phyloP scores from a whole-genome alignment of 2,888 invertebrate genomes.

The Chalcis sispes region DNA sequence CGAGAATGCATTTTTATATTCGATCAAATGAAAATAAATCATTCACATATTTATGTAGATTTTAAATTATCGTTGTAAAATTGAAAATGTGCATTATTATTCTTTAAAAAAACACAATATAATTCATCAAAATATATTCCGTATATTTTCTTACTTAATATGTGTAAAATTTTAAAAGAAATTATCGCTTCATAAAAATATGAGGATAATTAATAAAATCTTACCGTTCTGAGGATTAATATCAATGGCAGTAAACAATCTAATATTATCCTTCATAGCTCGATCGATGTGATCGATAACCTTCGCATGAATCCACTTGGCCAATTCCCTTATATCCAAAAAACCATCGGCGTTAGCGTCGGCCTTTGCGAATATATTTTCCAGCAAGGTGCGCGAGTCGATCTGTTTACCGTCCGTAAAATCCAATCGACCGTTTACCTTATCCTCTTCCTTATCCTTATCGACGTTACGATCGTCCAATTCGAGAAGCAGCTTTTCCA shows the following conservation, averaged over 20 bases:
- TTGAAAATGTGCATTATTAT: no score
- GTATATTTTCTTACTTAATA: no score
- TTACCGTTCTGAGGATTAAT: constrained; percentile 81
- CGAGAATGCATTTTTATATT: no score
- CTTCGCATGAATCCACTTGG: constrained; percentile 82
- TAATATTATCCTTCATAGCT: constrained; percentile 82
- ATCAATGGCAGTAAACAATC: constrained; percentile 82
- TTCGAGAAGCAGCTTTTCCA: constrained; percentile 67
- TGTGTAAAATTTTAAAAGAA: neutral
- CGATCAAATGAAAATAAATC: no score
- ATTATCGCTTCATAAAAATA: neutral
- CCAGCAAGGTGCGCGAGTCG: constrained; percentile 58
- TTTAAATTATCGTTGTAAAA: no score
- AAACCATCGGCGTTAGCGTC: constrained; percentile 79
- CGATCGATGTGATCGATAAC: constrained; percentile 83
- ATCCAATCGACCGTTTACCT: constrained; percentile 23
- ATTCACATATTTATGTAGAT: no score
- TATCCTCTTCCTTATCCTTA: constrained; percentile 59
- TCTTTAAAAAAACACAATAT: no score
- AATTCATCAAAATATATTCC: neutral
- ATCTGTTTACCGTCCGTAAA: neutral
- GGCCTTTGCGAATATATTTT: constrained; percentile 77
- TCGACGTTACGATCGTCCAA: constrained; percentile 59
- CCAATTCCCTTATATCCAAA: constrained; percentile 81
- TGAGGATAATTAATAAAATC: constrained; percentile 26